phyloP scores from a whole-genome alignment of 2,113 vertebrate species.

The Emydura subglobosa region DNA sequence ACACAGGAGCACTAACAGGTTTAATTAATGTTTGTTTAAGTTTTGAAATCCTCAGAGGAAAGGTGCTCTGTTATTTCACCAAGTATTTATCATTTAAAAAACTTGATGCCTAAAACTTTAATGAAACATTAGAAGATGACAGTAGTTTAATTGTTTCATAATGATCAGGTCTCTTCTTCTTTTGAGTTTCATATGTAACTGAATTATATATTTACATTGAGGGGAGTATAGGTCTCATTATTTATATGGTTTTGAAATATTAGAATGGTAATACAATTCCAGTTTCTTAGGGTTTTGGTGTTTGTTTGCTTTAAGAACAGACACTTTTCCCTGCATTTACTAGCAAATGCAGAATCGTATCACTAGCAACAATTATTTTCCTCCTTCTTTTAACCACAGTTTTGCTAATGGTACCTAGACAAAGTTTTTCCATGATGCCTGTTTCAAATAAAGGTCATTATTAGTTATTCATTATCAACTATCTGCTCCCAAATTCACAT shows the following conservation, averaged over 20 bases:
- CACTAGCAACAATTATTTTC: background rate
- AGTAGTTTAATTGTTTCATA: conserved; percentile 44
- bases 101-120: conserved; percentile 64
- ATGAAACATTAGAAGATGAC: conserved; percentile 34
- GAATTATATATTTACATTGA: background rate
- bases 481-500: background rate
- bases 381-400: background rate
- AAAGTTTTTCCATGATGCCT: background rate
- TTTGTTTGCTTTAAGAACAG: background rate
- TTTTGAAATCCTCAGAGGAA: conserved; percentile 60
- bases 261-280: background rate
- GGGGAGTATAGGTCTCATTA: background rate
- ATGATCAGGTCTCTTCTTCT: conserved; percentile 1
- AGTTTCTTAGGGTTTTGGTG: background rate
- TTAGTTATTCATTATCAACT: background rate
- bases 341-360: background rate
- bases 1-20: conserved; percentile 32
- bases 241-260: background rate
- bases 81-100: conserved; percentile 70
- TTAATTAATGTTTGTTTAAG: conserved; percentile 67
- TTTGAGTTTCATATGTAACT: background rate
- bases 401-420: conserved; percentile 1
- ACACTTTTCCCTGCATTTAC: background rate
- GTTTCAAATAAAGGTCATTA: background rate
- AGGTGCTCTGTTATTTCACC: conserved; percentile 57